Evolutionary conservation across 1,140 invertebrate genomes (phyloP).

Genomic region (Limonius californicus): DNA sequence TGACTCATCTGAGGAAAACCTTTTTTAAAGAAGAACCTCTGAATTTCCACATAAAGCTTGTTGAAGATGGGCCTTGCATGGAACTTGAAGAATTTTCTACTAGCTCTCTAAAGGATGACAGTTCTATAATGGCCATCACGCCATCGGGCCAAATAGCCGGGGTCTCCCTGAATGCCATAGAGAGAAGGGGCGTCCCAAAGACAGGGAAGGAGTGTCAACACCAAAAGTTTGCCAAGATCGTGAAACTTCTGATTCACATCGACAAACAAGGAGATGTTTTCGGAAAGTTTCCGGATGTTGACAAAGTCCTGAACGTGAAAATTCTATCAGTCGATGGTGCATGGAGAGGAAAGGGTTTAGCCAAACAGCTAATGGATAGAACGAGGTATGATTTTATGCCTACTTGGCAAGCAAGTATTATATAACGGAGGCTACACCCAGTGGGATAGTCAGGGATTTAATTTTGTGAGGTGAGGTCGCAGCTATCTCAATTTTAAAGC

Average conservation of each 20-base stretch:
- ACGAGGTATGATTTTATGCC: slow-evolving; percentile 51
- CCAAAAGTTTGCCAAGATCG: slow-evolving; percentile 60
- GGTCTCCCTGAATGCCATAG: slow-evolving; percentile 46
- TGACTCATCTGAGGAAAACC: slow-evolving; percentile 43
- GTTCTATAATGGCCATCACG: slow-evolving; percentile 61
- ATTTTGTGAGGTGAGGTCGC: not conserved
- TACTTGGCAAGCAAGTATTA: not conserved
- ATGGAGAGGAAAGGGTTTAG: slow-evolving; percentile 64
- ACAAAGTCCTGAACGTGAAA: slow-evolving; percentile 57
- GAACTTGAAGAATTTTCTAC: slow-evolving; percentile 64
- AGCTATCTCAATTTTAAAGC: not conserved
- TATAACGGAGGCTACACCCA: not conserved
- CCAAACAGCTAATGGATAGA: slow-evolving; percentile 58
- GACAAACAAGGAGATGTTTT: slow-evolving; percentile 48
- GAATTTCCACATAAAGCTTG: slow-evolving; percentile 59
- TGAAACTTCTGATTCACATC: slow-evolving; percentile 55
- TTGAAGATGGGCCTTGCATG: slow-evolving; percentile 54
- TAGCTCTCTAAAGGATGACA: slow-evolving; percentile 54
- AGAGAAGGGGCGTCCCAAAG: slow-evolving; percentile 39
- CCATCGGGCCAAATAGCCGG: slow-evolving; percentile 59
- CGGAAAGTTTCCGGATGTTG: slow-evolving; percentile 49
- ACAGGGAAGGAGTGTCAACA: slow-evolving; percentile 50
- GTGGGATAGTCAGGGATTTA: not conserved
- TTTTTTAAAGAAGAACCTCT: slow-evolving; percentile 72
- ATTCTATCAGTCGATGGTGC: slow-evolving; percentile 62